Evolutionary conservation across 1,140 invertebrate genomes (phyloP).

Genomic region (Bombus huntii): DNA sequence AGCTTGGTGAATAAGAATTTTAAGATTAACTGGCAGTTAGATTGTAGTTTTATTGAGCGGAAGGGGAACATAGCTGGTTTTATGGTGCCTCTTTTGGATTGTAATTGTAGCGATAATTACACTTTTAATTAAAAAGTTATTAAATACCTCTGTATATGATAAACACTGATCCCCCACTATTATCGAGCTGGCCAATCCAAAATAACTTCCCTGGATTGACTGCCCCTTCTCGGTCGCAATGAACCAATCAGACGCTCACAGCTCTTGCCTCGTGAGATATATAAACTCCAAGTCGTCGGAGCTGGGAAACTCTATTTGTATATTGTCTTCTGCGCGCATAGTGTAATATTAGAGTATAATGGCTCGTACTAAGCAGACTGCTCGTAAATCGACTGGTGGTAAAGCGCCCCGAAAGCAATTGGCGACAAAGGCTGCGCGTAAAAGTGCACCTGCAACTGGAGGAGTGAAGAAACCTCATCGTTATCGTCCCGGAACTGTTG

Average conservation of each 20-base stretch:
- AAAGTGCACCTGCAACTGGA: constrained; percentile 91
- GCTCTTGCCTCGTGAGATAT: background rate
- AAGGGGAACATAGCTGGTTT: no score
- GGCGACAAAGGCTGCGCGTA: constrained; percentile 88
- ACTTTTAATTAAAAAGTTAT: background rate
- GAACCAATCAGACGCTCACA: constrained; percentile 22
- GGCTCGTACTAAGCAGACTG: constrained; percentile 66
- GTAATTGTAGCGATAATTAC: background rate
- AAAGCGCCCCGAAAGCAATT: constrained; percentile 90
- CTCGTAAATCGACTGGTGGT: constrained; percentile 61
- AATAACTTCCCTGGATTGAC: background rate
- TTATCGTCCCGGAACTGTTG: constrained; percentile 64
- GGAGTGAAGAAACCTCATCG: constrained; percentile 90
- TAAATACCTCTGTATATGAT: background rate
- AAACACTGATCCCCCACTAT: background rate
- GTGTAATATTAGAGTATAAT: background rate
- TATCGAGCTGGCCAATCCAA: background rate
- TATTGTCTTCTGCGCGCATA: fast-evolving
- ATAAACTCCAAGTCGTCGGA: background rate
- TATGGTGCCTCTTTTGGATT: no score
- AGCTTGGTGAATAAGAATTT: no score
- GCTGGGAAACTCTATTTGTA: background rate
- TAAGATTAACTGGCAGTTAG: no score
- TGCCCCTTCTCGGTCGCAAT: background rate
- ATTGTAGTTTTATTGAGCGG: no score